phyloP scores from a whole-genome alignment of 2,888 invertebrate genomes.

The Mechanitis messenoides region DNA sequence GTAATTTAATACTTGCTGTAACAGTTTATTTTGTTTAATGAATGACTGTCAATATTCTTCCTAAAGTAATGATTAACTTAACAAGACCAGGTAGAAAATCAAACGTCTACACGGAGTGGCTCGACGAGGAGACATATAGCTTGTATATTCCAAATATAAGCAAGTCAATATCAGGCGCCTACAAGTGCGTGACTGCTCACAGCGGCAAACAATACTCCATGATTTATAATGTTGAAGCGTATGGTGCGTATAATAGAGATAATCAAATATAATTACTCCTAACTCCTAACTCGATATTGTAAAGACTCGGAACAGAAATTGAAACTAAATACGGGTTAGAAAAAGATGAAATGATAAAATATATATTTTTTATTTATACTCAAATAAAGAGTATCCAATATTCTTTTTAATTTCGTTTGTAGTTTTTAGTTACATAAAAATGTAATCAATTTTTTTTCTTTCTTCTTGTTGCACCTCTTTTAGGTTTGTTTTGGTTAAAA shows the following conservation, averaged over 20 bases:
- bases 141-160: constrained; percentile 50
- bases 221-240: constrained; percentile 46
- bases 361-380: too few relatives aligned
- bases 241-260: constrained; percentile 44
- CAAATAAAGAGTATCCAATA: too few relatives aligned
- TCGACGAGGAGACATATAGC: constrained; percentile 38
- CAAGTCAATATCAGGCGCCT: constrained; percentile 50
- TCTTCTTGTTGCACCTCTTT: too few relatives aligned
- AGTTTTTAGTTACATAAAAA: too few relatives aligned
- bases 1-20: too few relatives aligned
- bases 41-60: constrained; percentile 27
- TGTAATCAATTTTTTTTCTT: too few relatives aligned
- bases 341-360: too few relatives aligned
- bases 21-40: neutral
- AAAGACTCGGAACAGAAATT: too few relatives aligned
- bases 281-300: neutral
- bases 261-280: neutral
- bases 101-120: constrained; percentile 49
- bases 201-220: constrained; percentile 39
- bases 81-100: constrained; percentile 67
- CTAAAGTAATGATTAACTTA: constrained; percentile 56
- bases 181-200: constrained; percentile 49
- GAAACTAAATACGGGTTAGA: too few relatives aligned
- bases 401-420: too few relatives aligned
- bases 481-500: too few relatives aligned